Evolutionary conservation across 2,797 vertebrate species (phyloP), one percentile per base, ranked within the genome.

Genomic region (Pseudopleuronectes americanus): DNA sequence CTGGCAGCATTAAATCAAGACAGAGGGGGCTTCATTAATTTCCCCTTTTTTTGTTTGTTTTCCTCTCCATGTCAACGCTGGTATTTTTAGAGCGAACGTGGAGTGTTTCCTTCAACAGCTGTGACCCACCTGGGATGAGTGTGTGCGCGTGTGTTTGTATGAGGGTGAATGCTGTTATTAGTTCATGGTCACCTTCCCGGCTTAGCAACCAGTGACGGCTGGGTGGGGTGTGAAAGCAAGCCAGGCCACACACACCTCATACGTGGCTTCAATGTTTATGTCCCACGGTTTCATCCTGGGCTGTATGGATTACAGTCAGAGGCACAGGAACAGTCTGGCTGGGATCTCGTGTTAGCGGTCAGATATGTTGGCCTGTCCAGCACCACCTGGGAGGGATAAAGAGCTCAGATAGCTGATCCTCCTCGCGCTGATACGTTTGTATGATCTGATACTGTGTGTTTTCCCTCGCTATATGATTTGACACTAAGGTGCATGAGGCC

Each of bases 121-220:
- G 90, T 66, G 88, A 88, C 86, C 89, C 91, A 92, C 90, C 92
- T 93, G 90, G 92, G 83, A 88, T 72, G 83, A 81, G 75, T 45
- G 76, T 61, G 55, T 38, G 74, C 57, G 56, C 47, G 74, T 74
- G 60, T 82, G 87, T 87, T 72, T 84, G 77, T 41, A 57, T 66
- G 86, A 75, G 80, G 80, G 68, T 47, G 74, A 71, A 82, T 78
- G 81, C 88, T 82, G 88, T 86, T 88, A 90, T 90, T 85, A 90
- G 89, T 81, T 87, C 92, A 91, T 85, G 91, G 89, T 90, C 87
- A 89, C 89, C 87, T 88, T 90, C 81, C 82, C 21, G 59, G 71
- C 76, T 82, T 53, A 57, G 85, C 72, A 73, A 59, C 63, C 67
- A 33, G 63, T 68, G 70, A 76, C 16, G 59, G 59, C 79, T 19